Evolutionary conservation across 2,888 invertebrate genomes (phyloP), one percentile per base, ranked within the genome.

Genomic region (Perizoma flavofasciatum): DNA sequence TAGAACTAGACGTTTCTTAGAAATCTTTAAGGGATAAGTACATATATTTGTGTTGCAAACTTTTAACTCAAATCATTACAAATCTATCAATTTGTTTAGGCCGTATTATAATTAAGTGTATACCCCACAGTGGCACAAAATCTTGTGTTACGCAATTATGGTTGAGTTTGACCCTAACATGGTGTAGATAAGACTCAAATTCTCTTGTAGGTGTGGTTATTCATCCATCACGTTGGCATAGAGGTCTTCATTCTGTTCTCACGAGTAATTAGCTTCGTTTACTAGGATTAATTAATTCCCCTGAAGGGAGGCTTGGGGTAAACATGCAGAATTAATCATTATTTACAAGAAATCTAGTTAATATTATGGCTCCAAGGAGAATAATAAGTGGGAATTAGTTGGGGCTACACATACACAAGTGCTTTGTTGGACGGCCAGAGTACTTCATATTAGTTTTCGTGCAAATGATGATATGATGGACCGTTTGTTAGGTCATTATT

Each of bases 221-320:
- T 73, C 74, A 75, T 79, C 71, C 70, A 69, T 76, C 71, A 73
- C 71, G 71, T 72, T 59, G 69, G 63, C 60, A 59, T 65, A 58
- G 64, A 67, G 63, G 66, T 67, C 66, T 66, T 61, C 63, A 59
- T 70, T 60, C 64, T 67, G 71, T 71, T 71, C 76, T 77, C 75
- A 77, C 76, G 74, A 71, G 71, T 77, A 82, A 84, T 84, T 84
- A 80, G 74, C 73, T 79, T 73, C 78, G 75, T 85, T 83, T 74
- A 75, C 75, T 79, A 68, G 69, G 69, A 81, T 80, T 82, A 85
- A 86, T 86, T 84, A 85, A 78, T 82, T 76, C 68, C 70, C 66
- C 71, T 66, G 67, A 68, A 75, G 77, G 74, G 70, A 74, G 70
- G 65, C 62, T 70, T 68, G 66, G 66, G 59, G 70, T 75, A 78